Conservation (phyloP, 1,140 invertebrate genomes). For the Phenacoccus solenopsis region DNA sequence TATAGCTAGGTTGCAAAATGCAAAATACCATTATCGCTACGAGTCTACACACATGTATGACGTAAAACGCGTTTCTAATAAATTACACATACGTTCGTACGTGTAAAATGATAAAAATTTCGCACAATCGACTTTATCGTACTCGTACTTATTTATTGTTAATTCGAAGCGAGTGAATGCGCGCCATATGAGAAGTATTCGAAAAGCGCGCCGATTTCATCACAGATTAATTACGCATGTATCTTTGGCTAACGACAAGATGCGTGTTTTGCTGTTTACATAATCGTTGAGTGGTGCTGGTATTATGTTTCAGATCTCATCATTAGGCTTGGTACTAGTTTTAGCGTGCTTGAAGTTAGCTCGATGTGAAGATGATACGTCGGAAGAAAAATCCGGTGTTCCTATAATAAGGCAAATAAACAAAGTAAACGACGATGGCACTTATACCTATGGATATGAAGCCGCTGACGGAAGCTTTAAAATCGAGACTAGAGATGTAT, state of each 20-base stretch:
- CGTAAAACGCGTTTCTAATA: no score
- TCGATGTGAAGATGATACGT: neutral
- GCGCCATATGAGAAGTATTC: neutral
- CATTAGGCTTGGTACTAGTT: neutral
- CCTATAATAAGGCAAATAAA: constrained; percentile 62
- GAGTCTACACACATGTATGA: no score
- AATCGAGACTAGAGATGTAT: constrained; percentile 64
- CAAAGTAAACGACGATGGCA: constrained; percentile 66
- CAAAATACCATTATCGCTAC: no score
- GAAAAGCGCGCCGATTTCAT: neutral
- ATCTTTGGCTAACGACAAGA: neutral
- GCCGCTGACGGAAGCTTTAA: constrained; percentile 71
- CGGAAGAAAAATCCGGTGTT: constrained; percentile 34
- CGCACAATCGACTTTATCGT: no score
- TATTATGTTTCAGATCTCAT: neutral
- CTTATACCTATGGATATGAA: constrained; percentile 73
- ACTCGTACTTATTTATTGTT: neutral
- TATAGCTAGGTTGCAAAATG: no score
- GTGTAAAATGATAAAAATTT: no score
- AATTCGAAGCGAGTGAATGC: neutral
- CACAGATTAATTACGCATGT: neutral
- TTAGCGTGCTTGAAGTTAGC: neutral
- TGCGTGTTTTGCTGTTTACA: neutral
- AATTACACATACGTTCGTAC: no score
- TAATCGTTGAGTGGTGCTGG: neutral